Evolutionary conservation across 2,797 vertebrate species (phyloP), one percentile per base, ranked within the genome.

Genomic region (Naso thynnoides): DNA sequence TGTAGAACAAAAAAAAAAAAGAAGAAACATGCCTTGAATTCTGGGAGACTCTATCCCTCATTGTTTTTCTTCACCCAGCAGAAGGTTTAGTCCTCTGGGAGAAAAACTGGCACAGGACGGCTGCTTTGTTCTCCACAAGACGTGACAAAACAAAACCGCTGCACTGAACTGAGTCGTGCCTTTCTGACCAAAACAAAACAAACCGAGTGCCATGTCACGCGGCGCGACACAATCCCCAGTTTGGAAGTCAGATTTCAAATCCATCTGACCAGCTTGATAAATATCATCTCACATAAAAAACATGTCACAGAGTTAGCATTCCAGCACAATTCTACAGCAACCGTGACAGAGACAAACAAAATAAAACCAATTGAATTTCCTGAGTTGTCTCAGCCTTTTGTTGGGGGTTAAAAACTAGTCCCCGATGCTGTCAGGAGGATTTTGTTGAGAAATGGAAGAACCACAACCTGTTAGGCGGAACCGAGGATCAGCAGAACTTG

Each of bases 401-500:
- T 78, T 13, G 14, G 33, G 14, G 31, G 49, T 53, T 62, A 48
- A 73, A 87, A 82, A 78, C 54, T 61, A 59, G 70, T 76, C 82
- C 70, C 42, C 18, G 21, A 57, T 55, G 76, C 70, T 52, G 65
- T 44, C 54, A 59, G 70, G 65, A 16, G 62, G 56, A 81, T 81
- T 87, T 73, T 44, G 67, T 65, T 1, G 27, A 79, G 29, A 76
- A 70, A 86, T 76, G 27, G 33, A 68, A 81, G 58, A 79, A 69
- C 53, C 67, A 64, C 44, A 59, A 72, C 61, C 71, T 67, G 72
- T 67, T 73, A 86, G 81, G 76, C 3, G 66, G 78, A 91, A 88
- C 73, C 56, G 36, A 55, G 63, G 82, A 84, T 86, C 82, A 79
- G 79, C 79, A 66, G 57, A 85, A 82, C 77, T 84, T 90, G 84